phyloP scores from a whole-genome alignment of 2,113 vertebrate genomes.

The Onychostruthus taczanowskii region DNA sequence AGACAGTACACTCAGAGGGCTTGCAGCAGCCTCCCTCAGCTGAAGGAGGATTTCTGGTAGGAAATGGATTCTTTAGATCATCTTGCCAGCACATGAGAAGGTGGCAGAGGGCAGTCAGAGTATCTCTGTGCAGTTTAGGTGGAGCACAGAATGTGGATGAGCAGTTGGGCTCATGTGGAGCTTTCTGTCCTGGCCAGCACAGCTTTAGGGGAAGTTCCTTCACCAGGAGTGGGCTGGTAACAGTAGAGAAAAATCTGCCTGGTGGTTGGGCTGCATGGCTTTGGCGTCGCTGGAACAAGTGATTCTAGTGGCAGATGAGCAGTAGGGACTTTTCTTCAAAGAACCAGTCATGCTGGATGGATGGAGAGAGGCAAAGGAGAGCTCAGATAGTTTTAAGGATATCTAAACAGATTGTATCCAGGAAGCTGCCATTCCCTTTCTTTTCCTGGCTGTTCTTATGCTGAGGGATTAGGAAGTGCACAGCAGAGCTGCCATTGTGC shows the following conservation, averaged over 20 bases:
- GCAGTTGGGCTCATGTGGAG: background rate
- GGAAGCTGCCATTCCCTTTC: background rate
- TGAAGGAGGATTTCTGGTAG: background rate
- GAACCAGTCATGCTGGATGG: fast-evolving
- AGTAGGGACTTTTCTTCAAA: background rate
- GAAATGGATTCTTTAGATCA: background rate
- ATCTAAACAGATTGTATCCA: background rate
- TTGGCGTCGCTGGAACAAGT: background rate
- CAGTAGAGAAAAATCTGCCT: background rate
- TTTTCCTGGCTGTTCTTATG: background rate
- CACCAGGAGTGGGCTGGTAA: background rate
- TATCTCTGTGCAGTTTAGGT: background rate
- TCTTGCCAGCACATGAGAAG: background rate
- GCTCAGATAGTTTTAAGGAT: background rate
- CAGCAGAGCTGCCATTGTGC: background rate
- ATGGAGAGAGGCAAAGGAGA: background rate
- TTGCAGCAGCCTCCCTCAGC: background rate
- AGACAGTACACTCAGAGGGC: background rate
- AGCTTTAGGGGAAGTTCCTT: background rate
- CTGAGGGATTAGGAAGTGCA: background rate
- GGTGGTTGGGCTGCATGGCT: background rate
- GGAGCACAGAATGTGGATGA: background rate
- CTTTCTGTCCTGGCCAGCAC: background rate
- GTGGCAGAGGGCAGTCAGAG: background rate
- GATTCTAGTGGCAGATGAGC: background rate